Percentiles rank a stretch among this genome's conserved stretches.
Evolutionary conservation across 2,113 vertebrate species (phyloP).

Genomic region (Pelvicachromis taeniatus): DNA sequence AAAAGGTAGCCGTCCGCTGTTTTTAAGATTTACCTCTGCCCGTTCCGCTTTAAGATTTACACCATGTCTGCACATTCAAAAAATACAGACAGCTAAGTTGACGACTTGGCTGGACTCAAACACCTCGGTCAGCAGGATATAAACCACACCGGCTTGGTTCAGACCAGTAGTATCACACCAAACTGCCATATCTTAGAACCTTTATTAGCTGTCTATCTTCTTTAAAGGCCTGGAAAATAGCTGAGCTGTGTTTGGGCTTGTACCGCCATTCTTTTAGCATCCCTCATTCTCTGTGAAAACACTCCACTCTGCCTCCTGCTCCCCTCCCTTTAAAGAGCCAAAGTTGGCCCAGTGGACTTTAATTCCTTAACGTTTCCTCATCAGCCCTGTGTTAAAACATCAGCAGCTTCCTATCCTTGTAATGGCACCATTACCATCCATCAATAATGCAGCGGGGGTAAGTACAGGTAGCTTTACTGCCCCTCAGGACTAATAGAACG

Average conservation of each 20-base stretch:
- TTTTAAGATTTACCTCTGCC: constrained; percentile 16
- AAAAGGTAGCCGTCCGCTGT: not conserved
- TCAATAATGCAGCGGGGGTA: constrained; percentile 83
- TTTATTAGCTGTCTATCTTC: not conserved
- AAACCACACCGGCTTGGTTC: not conserved
- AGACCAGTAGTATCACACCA: not conserved
- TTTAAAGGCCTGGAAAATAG: not conserved
- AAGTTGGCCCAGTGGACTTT: not conserved
- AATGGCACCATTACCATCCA: constrained; percentile 84
- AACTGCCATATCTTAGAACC: not conserved
- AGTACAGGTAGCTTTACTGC: constrained; percentile 74
- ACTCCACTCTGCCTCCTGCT: not conserved
- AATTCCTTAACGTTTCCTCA: not conserved
- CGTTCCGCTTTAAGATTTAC: not conserved
- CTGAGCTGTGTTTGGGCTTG: not conserved
- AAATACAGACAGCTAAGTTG: not conserved
- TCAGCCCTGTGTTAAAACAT: constrained; percentile 71
- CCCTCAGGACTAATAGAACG: constrained; percentile 70
- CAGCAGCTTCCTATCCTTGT: constrained; percentile 62
- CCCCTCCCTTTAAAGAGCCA: not conserved
- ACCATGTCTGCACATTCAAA: not conserved
- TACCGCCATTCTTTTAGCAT: not conserved
- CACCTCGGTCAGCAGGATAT: constrained; percentile 40
- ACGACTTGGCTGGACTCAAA: constrained; percentile 3
- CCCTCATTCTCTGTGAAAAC: not conserved